phyloP scores from a whole-genome alignment of 2,113 vertebrate species.

The Limanda limanda region DNA sequence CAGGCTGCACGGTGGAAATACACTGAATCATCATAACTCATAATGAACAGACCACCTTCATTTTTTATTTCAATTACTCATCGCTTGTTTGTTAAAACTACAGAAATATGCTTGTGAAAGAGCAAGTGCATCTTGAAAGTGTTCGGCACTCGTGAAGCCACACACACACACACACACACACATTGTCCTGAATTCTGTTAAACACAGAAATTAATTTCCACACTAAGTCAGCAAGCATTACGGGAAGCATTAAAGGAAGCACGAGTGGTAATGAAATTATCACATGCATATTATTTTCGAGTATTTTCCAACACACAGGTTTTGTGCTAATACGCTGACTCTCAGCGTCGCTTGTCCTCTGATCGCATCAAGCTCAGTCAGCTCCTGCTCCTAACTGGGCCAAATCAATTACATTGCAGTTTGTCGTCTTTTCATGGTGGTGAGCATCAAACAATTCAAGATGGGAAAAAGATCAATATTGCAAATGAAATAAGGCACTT shows the following conservation, averaged over 20 bases:
- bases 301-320: not conserved
- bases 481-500: constrained; percentile 72
- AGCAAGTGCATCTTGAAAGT: constrained; percentile 11
- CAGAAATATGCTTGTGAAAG: constrained; percentile 32
- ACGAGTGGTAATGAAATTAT: constrained; percentile 36
- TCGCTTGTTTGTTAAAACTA: constrained; percentile 46
- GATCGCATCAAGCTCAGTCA: constrained; percentile 53
- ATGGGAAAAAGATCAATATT: constrained; percentile 72
- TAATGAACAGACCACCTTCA: constrained; percentile 58
- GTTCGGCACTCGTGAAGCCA: not conserved
- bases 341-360: constrained; percentile 20
- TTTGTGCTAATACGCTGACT: constrained; percentile 4
- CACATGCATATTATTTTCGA: constrained; percentile 28
- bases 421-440: constrained; percentile 55
- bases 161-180: not conserved
- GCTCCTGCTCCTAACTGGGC: constrained; percentile 40
- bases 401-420: constrained; percentile 68
- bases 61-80: constrained; percentile 63
- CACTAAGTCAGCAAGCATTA: constrained; percentile 34
- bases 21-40: constrained; percentile 72
- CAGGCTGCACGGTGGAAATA: constrained; percentile 72
- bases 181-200: constrained; percentile 10
- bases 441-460: constrained; percentile 67
- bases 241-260: constrained; percentile 33
- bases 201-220: constrained; percentile 54